A percentile compares a stretch with the other conserved stretches of the same genome.
These are phyloP conservation scores for Lytechinus pictus DNA, from an alignment of 35 echinoderm and acorn worm genomes.

Conservation along the genomic window DNA sequence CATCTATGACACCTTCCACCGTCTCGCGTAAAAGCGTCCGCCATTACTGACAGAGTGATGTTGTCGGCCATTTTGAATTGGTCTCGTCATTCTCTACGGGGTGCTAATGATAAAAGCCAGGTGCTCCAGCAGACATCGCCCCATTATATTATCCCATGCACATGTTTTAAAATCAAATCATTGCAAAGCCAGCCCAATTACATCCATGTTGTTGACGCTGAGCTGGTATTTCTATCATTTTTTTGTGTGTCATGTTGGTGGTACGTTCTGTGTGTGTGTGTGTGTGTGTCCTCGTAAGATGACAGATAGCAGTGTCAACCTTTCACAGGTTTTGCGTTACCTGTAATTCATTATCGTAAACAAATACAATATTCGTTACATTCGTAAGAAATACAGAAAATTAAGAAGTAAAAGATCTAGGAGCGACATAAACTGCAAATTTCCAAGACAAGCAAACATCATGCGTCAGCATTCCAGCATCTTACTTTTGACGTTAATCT, in stretches of 20 bases:
- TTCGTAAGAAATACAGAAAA: too few species aligned
- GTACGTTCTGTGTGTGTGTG: neutral
- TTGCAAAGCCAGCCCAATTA: slow-evolving; percentile 13
- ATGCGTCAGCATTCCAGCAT: too few species aligned
- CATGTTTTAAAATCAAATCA: slow-evolving; percentile 46
- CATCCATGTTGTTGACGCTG: slow-evolving; percentile 27
- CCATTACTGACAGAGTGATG: neutral
- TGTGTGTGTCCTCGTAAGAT: neutral
- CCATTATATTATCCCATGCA: slow-evolving; percentile 36
- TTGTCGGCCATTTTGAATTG: slow-evolving; percentile 13
- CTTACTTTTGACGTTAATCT: too few species aligned
- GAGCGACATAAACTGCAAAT: too few species aligned
- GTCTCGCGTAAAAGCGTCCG: neutral
- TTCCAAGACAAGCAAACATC: too few species aligned
- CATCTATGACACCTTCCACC: neutral
- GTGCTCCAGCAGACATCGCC: slow-evolving; percentile 7
- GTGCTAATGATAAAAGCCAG: slow-evolving; percentile 37
- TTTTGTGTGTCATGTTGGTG: too few species aligned
- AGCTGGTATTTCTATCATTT: slow-evolving; percentile 1
- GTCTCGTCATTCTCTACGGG: slow-evolving; percentile 34
- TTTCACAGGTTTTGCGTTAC: neutral
- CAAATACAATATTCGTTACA: neutral
- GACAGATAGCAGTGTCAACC: neutral
- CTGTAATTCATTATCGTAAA: neutral
- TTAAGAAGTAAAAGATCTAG: too few species aligned